Conservation (phyloP, 1,140 invertebrate genomes). For the Pseudobourletiella spinata region DNA sequence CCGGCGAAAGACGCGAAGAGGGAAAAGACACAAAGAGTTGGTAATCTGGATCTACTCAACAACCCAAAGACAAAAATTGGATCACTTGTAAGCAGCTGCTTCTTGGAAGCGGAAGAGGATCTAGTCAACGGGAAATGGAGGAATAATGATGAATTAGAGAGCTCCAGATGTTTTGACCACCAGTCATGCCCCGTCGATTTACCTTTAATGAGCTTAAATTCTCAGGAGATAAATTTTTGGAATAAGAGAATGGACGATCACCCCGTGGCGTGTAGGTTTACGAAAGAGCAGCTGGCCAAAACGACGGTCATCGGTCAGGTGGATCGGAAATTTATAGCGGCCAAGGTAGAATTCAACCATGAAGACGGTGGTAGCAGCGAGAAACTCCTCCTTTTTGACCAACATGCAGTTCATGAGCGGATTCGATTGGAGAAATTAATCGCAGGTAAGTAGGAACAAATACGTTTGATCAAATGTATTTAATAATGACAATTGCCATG, state of each 20-base stretch:
- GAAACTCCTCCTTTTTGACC: conserved; percentile 57
- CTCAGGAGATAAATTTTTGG: neutral
- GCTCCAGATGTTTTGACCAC: neutral
- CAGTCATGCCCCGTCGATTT: neutral
- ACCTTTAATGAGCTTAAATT: neutral
- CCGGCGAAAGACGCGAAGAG: neutral
- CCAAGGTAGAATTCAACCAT: conserved; percentile 36
- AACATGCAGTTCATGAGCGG: conserved; percentile 66
- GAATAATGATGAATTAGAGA: neutral
- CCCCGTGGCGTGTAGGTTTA: conserved; percentile 5
- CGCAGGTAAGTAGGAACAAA: conserved; percentile 39
- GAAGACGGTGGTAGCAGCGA: conserved; percentile 32
- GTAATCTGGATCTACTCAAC: neutral
- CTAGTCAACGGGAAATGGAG: neutral
- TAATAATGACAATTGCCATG: no score
- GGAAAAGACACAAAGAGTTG: neutral
- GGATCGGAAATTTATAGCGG: conserved; percentile 59
- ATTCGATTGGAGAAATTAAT: conserved; percentile 52
- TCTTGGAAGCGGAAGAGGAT: neutral
- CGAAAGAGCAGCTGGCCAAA: conserved; percentile 20
- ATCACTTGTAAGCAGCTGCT: neutral
- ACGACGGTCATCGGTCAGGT: conserved; percentile 53
- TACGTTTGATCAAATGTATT: neutral
- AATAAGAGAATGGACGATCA: neutral
- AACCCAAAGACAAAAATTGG: neutral